phyloP scores from a whole-genome alignment of 1,140 invertebrate species.

The Centruroides sculpturatus region DNA sequence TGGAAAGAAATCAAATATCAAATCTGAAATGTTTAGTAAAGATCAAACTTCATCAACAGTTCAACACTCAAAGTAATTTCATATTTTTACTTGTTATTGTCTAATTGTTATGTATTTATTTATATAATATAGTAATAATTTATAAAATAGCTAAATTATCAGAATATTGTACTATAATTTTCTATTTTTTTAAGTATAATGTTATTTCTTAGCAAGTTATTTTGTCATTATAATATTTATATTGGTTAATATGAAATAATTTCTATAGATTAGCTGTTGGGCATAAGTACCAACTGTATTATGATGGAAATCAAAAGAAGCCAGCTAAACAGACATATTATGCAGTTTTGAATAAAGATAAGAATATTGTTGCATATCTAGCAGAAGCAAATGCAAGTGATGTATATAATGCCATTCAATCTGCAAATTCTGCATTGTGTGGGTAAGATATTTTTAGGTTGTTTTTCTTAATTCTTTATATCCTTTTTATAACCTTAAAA shows the following conservation, averaged over 20 bases:
- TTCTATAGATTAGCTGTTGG: too few species aligned
- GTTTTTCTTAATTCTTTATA: background rate
- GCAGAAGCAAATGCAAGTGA: background rate
- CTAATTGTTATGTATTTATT: too few species aligned
- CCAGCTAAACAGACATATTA: background rate
- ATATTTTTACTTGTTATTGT: too few species aligned
- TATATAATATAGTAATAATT: too few species aligned
- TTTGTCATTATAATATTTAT: too few species aligned
- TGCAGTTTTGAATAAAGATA: background rate
- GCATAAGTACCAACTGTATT: background rate
- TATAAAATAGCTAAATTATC: too few species aligned
- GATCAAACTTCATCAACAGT: background rate
- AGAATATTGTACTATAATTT: too few species aligned
- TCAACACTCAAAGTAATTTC: background rate
- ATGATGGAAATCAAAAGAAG: constrained; percentile 3
- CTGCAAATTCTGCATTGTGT: background rate
- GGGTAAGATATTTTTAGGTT: background rate
- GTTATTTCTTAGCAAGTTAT: too few species aligned
- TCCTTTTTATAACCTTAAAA: background rate
- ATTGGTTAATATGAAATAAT: too few species aligned
- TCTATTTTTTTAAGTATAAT: too few species aligned
- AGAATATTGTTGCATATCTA: constrained; percentile 1
- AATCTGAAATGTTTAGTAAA: background rate
- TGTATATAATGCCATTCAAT: background rate
- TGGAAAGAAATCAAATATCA: too few species aligned